These are phyloP conservation scores for Eristalis intricaria DNA, from an alignment of 2,888 invertebrate genomes.

Conservation along the genomic window DNA sequence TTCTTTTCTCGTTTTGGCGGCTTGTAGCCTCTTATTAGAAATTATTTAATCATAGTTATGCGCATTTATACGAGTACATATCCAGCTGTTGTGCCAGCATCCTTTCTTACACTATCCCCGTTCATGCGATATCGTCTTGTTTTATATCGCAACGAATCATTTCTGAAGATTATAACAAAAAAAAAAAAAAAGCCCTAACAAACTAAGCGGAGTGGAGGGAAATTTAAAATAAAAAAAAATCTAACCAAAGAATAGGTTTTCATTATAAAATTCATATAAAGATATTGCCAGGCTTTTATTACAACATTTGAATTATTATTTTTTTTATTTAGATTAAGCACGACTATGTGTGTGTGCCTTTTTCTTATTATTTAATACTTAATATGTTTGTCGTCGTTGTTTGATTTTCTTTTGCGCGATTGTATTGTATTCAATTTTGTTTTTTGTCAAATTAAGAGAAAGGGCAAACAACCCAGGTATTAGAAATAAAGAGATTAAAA, in stretches of 20 bases:
- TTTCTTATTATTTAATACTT: conserved; percentile 26
- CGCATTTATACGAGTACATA: conserved; percentile 21
- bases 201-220: neutral
- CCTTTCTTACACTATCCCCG: neutral
- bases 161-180: neutral
- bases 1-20: conserved; percentile 29
- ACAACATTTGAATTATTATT: neutral
- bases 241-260: neutral
- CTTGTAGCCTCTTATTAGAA: conserved; percentile 20
- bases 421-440: conserved; percentile 42
- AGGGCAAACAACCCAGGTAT: conserved; percentile 66
- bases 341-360: neutral
- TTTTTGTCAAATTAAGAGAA: conserved; percentile 61
- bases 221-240: conserved; percentile 7
- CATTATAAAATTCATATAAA: neutral
- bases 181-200: too few relatives aligned
- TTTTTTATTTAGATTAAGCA: conserved; percentile 8
- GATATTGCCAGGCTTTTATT: neutral
- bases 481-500: conserved; percentile 69
- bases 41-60: conserved; percentile 32
- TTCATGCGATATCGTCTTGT: conserved; percentile 10
- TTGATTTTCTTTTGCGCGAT: conserved; percentile 40
- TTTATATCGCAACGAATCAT: conserved; percentile 39
- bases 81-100: neutral
- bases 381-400: conserved; percentile 28